Percentiles rank a stretch among this genome's conserved stretches.
Conservation (phyloP, 2,888 invertebrate genomes). For the Rhagium mordax region DNA sequence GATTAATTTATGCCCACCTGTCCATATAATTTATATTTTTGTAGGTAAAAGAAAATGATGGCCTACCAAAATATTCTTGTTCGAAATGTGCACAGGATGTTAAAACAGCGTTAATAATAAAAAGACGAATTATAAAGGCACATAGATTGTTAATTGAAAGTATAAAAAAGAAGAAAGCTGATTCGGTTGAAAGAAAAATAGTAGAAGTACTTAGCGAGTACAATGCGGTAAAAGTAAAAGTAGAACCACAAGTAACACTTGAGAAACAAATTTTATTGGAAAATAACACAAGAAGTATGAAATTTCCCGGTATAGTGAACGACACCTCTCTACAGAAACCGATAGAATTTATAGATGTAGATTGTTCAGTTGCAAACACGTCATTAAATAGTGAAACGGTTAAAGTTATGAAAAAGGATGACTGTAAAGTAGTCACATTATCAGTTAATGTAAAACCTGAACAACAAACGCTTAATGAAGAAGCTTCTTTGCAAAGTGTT, state of each 20-base stretch:
- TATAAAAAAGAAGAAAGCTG: slow-evolving; percentile 27
- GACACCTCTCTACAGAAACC: slow-evolving; percentile 12
- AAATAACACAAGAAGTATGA: background rate
- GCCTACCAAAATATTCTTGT: slow-evolving; percentile 59
- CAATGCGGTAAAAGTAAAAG: background rate
- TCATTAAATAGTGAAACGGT: background rate
- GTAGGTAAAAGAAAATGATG: slow-evolving; percentile 59
- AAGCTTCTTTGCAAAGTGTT: slow-evolving; percentile 27
- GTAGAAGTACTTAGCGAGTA: slow-evolving; percentile 10
- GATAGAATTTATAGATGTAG: slow-evolving; percentile 35
- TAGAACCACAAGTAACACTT: background rate
- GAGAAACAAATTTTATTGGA: background rate
- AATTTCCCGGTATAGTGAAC: background rate
- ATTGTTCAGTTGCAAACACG: background rate
- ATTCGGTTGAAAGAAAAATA: slow-evolving; percentile 15
- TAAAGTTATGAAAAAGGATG: slow-evolving; percentile 2
- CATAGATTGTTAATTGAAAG: slow-evolving; percentile 53
- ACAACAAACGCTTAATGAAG: slow-evolving; percentile 11
- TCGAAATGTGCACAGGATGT: slow-evolving; percentile 59
- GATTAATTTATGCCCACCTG: background rate
- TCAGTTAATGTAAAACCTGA: slow-evolving; percentile 6
- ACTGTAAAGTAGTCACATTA: slow-evolving; percentile 12
- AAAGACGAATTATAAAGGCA: slow-evolving; percentile 59
- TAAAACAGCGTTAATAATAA: slow-evolving; percentile 57
- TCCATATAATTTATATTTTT: slow-evolving; percentile 40